A percentile compares a stretch with the other conserved stretches of the same genome.
Evolutionary conservation across 2,888 invertebrate species (phyloP).

Genomic region (Rotaria macrura): DNA sequence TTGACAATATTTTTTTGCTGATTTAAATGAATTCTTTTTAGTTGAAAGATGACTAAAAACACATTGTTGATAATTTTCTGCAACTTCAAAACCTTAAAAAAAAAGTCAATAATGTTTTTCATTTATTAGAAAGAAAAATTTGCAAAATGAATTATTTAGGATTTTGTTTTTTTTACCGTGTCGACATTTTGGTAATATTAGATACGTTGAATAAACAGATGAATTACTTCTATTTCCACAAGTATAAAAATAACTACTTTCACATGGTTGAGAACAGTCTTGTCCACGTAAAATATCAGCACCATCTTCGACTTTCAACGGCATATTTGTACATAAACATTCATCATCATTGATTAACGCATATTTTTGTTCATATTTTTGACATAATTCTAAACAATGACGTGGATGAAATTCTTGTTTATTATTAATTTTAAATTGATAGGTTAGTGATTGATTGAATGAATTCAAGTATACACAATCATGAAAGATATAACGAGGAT

Average conservation of each 20-base stretch:
- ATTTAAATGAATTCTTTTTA: not conserved
- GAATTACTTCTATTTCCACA: not conserved
- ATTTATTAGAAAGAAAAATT: not conserved
- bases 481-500: not conserved
- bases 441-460: not conserved
- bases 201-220: not conserved
- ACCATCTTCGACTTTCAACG: not conserved
- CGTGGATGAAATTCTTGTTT: not conserved
- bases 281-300: not conserved
- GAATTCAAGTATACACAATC: not conserved
- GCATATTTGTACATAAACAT: not conserved
- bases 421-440: not conserved
- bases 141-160: no score
- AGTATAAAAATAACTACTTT: not conserved
- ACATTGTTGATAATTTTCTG: not conserved
- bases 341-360: not conserved
- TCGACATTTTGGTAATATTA: not conserved
- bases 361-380: slow-evolving; percentile 5
- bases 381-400: not conserved
- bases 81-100: not conserved
- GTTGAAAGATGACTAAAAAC: not conserved
- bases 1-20: not conserved
- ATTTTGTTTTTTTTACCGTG: not conserved
- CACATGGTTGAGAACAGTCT: not conserved
- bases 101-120: no score